Percentiles rank a stretch among this genome's conserved stretches.
Evolutionary conservation across 1,140 invertebrate species (phyloP).

Genomic region (Eriosoma lanigerum): DNA sequence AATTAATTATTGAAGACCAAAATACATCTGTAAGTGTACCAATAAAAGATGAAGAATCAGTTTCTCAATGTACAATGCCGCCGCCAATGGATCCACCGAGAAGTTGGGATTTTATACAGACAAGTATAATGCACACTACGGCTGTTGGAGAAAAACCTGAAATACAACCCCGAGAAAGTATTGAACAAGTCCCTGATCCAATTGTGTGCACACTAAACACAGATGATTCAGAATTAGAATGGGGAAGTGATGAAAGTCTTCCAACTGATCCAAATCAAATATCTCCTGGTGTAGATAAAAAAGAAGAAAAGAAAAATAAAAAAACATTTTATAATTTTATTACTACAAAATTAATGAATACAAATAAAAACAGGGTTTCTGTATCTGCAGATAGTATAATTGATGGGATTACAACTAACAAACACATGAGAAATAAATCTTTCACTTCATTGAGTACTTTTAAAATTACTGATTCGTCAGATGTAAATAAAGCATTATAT

Average conservation of each 20-base stretch:
- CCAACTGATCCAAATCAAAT: conserved; percentile 46
- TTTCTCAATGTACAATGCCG: conserved; percentile 56
- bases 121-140: conserved; percentile 56
- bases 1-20: background rate
- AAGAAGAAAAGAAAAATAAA: conserved; percentile 25
- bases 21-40: conserved; percentile 10
- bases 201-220: conserved; percentile 22
- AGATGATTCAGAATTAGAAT: conserved; percentile 49
- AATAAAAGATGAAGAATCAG: conserved; percentile 47
- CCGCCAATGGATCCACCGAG: conserved; percentile 57
- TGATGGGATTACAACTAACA: background rate
- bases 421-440: conserved; percentile 48
- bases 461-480: conserved; percentile 40
- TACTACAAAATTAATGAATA: conserved; percentile 29
- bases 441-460: background rate
- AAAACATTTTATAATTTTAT: conserved; percentile 44
- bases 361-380: conserved; percentile 37
- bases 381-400: conserved; percentile 37
- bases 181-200: conserved; percentile 35
- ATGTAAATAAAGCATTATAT: conserved; percentile 40
- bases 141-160: conserved; percentile 17
- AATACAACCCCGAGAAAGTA: conserved; percentile 23
- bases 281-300: background rate
- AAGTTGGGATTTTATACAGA: conserved; percentile 58
- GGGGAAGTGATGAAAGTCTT: conserved; percentile 48